Evolutionary conservation across 2,113 vertebrate genomes (phyloP).

Genomic region (Ursus arctos): DNA sequence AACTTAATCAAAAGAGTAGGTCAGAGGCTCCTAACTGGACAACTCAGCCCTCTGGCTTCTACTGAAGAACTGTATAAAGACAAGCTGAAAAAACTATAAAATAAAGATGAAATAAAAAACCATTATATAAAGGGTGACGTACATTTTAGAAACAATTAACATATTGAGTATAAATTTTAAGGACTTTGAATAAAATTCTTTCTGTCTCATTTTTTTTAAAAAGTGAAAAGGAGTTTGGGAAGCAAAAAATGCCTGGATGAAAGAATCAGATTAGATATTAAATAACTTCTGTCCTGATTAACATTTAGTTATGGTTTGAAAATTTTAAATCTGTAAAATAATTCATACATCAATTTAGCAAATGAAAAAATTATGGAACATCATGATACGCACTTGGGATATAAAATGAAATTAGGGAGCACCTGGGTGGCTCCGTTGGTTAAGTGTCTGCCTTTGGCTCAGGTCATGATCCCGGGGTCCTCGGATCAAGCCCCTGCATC

Average conservation of each 20-base stretch:
- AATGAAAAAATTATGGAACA: background rate
- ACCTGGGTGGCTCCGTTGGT: too few species aligned
- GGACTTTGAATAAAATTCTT: constrained; percentile 90
- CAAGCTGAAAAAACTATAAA: constrained; percentile 54
- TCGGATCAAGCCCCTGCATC: too few species aligned
- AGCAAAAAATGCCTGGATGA: background rate
- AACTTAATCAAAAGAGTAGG: constrained; percentile 92
- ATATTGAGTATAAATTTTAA: constrained; percentile 67
- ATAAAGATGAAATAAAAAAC: constrained; percentile 43
- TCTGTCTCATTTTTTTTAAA: constrained; percentile 77
- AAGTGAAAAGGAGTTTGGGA: background rate
- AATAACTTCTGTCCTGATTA: background rate
- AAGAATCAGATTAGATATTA: background rate
- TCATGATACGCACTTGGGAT: background rate
- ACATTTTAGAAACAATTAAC: constrained; percentile 70
- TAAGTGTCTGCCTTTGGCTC: too few species aligned
- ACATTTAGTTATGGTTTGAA: background rate
- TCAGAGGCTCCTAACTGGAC: constrained; percentile 95
- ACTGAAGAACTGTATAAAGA: constrained; percentile 84
- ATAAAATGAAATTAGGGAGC: background rate
- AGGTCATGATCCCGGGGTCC: too few species aligned
- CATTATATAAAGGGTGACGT: constrained; percentile 70
- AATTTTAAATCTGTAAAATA: background rate
- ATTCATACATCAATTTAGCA: background rate
- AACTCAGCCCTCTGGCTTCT: constrained; percentile 92